Evolutionary conservation across 2,797 vertebrate species (phyloP), one percentile per base, ranked within the genome.

Genomic region (Chaunax sp.): DNA sequence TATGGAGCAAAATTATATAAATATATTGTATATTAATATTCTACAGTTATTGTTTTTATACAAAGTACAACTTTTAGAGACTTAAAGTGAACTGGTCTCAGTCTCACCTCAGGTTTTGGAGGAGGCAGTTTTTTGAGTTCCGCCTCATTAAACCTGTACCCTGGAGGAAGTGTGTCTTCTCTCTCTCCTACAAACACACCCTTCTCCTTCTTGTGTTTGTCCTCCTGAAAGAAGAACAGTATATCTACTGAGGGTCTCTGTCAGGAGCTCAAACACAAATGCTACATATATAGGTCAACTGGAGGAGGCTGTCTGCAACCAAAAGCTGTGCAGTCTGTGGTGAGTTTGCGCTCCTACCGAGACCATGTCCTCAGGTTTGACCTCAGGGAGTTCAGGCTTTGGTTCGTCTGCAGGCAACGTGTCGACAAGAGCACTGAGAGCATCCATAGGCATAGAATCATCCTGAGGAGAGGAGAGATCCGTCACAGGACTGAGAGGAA

Each of bases 151-250:
- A 91, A 92, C 72, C 93, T 90, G 84, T 94, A 93, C 0, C 33
- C 74, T 52, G 92, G 89, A 38, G 86, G 86, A 26, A 93, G 25
- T 0, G 91, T 55, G 69, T 92, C 90, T 0, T 94, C 93, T 40
- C 88, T 82, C 68, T 94, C 93, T 35, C 93, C 93, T 0, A 93
- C 89, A 22, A 13, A 43, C 20, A 92, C 89, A 7, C 85, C 92
- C 63, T 90, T 82, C 74, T 92, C 41, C 52, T 78, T 57, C 44
- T 64, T 75, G n/a, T 76, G 18, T 40, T 87, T 75, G 18, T 16
- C 75, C 83, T 92, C 91, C 93, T 93, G 22, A 3, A 25, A 46
- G 64, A 25, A 61, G n/a, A 23, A 25, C 26, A 49, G 11, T 11
- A 11, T 0, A 3, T 1, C 38, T 9, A 33, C 6, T 65, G 19